Conservation (phyloP, 2,888 invertebrate genomes). For the Conops quadrifasciatus region DNA sequence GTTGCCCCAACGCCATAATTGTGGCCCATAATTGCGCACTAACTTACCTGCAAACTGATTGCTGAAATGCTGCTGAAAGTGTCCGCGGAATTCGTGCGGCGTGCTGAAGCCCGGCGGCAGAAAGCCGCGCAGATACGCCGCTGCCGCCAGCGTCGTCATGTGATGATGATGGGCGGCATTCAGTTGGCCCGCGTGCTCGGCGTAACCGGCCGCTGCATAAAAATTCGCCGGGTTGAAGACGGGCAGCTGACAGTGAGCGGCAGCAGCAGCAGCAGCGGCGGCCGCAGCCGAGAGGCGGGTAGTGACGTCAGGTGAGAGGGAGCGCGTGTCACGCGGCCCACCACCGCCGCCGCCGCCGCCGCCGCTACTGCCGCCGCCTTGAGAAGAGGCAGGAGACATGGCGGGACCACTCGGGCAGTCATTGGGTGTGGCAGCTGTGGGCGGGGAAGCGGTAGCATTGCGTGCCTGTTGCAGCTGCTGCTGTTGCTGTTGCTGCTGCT, state of each 20-base stretch:
- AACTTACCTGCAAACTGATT: conserved; percentile 63
- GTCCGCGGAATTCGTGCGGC: conserved; percentile 64
- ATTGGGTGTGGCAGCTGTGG: conserved; percentile 43
- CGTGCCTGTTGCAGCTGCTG: conserved; percentile 40
- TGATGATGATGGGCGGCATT: conserved; percentile 65
- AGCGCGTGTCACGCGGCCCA: conserved; percentile 54
- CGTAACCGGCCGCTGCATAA: conserved; percentile 64
- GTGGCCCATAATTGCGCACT: neutral
- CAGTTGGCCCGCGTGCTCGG: conserved; percentile 60
- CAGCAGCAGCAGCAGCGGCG: conserved; percentile 62
- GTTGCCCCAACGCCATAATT: too few relatives aligned
- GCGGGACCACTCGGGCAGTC: conserved; percentile 50
- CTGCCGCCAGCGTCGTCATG: conserved; percentile 64
- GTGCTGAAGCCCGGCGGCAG: conserved; percentile 64
- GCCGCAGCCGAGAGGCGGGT: conserved; percentile 54
- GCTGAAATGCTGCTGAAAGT: conserved; percentile 65
- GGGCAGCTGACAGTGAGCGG: conserved; percentile 63
- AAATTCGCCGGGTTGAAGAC: conserved; percentile 65
- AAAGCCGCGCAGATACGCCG: conserved; percentile 63
- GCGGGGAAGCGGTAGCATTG: conserved; percentile 42
- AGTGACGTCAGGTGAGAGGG: conserved; percentile 61
- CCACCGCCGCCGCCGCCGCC: conserved; percentile 46
- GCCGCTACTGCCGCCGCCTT: conserved; percentile 41
- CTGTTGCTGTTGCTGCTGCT: conserved; percentile 42
- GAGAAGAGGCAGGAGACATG: conserved; percentile 53